Percentiles rank a stretch among this genome's conserved stretches.
Conservation (phyloP, 1,140 invertebrate genomes). For the Ganaspis sp. region DNA sequence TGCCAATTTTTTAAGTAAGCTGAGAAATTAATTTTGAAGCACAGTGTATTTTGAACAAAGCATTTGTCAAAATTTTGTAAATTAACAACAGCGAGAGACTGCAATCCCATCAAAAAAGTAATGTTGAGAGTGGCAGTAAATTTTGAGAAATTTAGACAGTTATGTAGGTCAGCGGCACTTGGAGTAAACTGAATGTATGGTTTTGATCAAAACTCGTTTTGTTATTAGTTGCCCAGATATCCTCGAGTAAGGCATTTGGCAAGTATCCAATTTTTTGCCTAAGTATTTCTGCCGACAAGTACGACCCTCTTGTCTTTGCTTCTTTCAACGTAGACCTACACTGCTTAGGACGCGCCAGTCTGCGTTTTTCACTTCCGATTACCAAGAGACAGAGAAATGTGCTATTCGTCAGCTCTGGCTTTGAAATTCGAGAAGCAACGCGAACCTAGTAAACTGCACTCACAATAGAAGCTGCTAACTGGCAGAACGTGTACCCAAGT, state of each 20-base stretch:
- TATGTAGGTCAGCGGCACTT: conserved; percentile 1
- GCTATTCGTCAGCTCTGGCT: conserved; percentile 3
- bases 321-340: conserved; percentile 15
- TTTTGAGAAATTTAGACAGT: conserved; percentile 12
- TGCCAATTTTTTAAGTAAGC: too few relatives aligned
- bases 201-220: conserved; percentile 49
- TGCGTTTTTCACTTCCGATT: conserved; percentile 37
- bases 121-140: conserved; percentile 14
- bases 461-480: conserved; percentile 31
- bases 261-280: conserved; percentile 53
- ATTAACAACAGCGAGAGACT: neutral
- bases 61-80: neutral
- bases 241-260: conserved; percentile 57
- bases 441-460: conserved; percentile 10
- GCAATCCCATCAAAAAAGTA: neutral
- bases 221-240: conserved; percentile 62
- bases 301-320: conserved; percentile 39
- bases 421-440: conserved; percentile 29
- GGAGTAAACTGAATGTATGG: conserved; percentile 2
- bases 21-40: too few relatives aligned
- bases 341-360: conserved; percentile 36
- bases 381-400: conserved; percentile 33
- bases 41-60: too few relatives aligned
- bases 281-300: conserved; percentile 48
- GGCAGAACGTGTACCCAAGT: conserved; percentile 16